Conservation (phyloP, 2,797 vertebrate species). For the Ctenosaura bakeri region DNA sequence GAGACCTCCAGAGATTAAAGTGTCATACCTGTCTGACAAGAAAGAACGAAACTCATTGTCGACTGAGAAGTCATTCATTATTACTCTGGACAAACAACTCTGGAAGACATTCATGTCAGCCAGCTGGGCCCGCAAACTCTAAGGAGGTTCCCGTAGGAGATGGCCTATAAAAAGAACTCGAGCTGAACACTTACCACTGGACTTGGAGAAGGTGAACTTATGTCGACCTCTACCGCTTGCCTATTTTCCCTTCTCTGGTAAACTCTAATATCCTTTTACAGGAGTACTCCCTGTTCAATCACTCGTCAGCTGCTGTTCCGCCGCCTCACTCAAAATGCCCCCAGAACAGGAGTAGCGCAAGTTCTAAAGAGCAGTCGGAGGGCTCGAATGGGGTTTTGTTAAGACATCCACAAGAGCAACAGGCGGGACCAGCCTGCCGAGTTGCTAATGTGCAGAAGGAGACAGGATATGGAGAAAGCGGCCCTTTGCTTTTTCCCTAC, state of each 20-base stretch:
- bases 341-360: background rate
- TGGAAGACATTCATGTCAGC: background rate
- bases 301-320: background rate
- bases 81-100: slow-evolving; percentile 19
- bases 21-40: slow-evolving; percentile 15
- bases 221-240: slow-evolving; percentile 5
- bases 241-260: slow-evolving; percentile 17
- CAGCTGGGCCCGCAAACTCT: background rate
- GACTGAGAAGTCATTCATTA: slow-evolving; percentile 36
- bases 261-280: slow-evolving; percentile 30
- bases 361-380: background rate
- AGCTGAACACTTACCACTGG: background rate
- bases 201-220: slow-evolving; percentile 22
- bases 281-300: background rate
- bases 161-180: background rate
- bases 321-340: background rate
- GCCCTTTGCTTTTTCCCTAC: background rate
- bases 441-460: background rate
- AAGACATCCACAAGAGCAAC: background rate
- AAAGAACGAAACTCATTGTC: slow-evolving; percentile 8
- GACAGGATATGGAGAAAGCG: background rate
- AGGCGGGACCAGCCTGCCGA: background rate
- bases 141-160: background rate
- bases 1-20: background rate
- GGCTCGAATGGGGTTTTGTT: background rate